Evolutionary conservation across 2,888 invertebrate genomes (phyloP).

Genomic region (Marasmarcha lunaedactyla): DNA sequence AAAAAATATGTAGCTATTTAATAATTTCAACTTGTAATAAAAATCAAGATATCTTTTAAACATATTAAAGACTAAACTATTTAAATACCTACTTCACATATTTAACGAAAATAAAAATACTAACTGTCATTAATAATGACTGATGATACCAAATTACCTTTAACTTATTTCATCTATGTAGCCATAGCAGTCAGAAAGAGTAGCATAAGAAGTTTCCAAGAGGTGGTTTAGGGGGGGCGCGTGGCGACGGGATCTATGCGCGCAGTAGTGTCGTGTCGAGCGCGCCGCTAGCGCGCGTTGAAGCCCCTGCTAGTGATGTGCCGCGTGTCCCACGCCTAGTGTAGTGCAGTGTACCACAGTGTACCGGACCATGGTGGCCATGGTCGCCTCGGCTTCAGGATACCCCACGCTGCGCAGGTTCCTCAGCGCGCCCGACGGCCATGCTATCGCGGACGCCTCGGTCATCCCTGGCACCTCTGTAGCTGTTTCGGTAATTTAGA

Average conservation of each 20-base stretch:
- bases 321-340: conserved; percentile 31
- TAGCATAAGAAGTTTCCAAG: conserved; percentile 15
- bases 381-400: conserved; percentile 64
- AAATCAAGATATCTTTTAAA: too few species aligned
- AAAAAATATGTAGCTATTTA: too few species aligned
- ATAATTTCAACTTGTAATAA: too few species aligned
- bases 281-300: conserved; percentile 42
- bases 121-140: too few species aligned
- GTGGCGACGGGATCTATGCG: too few species aligned
- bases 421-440: conserved; percentile 57
- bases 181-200: too few species aligned
- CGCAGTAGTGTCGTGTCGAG: conserved; percentile 41
- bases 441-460: conserved; percentile 30
- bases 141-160: neutral
- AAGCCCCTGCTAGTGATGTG: conserved; percentile 48
- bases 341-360: conserved; percentile 22
- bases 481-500: conserved; percentile 57
- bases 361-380: conserved; percentile 50
- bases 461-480: conserved; percentile 50
- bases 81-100: too few species aligned
- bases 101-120: conserved; percentile 7
- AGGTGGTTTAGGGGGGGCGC: too few species aligned
- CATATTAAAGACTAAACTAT: too few species aligned
- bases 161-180: too few species aligned
- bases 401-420: conserved; percentile 64